A percentile compares a stretch with the other conserved stretches of the same genome.
Conservation (phyloP, 2,113 vertebrate genomes). For the Telmatochromis brachygnathus region DNA sequence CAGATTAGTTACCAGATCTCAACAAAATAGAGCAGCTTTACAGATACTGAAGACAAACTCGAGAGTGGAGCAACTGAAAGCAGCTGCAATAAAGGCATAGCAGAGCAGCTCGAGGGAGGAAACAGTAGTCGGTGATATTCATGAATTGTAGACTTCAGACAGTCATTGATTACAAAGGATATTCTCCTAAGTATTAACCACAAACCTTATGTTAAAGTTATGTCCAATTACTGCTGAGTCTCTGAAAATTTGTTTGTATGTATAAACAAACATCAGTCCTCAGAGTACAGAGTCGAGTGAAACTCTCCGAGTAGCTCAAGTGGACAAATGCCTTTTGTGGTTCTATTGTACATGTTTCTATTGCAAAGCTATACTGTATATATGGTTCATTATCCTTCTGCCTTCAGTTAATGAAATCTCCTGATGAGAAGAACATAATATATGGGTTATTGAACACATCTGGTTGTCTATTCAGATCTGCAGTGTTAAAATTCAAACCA, state of each 20-base stretch:
- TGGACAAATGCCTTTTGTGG: background rate
- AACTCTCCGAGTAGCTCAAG: background rate
- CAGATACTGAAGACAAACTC: background rate
- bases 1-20: background rate
- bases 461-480: background rate
- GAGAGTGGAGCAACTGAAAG: background rate
- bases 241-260: background rate
- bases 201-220: background rate
- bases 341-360: background rate
- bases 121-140: background rate
- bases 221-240: background rate
- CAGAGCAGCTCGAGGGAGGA: background rate
- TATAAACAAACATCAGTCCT: background rate
- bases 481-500: background rate
- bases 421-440: slow-evolving; percentile 9
- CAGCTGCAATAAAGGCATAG: background rate
- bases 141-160: background rate
- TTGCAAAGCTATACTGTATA: background rate
- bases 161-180: background rate
- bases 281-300: background rate
- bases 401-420: slow-evolving; percentile 23
- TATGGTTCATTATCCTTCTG: slow-evolving; percentile 1
- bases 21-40: background rate
- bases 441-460: slow-evolving; percentile 21
- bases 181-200: background rate